Percentiles rank a stretch among this genome's conserved stretches.
phyloP scores from a whole-genome alignment of 2,888 invertebrate species.

The Lasioglossum villosulum region DNA sequence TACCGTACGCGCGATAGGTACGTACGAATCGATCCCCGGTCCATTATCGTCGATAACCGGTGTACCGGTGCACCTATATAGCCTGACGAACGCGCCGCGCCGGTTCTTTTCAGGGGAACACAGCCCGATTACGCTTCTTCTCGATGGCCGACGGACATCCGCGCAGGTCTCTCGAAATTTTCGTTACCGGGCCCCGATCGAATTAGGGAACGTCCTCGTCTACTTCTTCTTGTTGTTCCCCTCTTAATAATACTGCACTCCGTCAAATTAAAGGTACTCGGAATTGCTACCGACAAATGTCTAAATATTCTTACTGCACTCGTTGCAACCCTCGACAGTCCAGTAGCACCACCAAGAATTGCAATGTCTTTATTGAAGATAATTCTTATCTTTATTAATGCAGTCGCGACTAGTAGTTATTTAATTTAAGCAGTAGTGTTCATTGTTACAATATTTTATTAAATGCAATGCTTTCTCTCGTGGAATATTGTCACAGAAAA shows the following conservation, averaged over 20 bases:
- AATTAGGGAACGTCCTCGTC: constrained; percentile 33
- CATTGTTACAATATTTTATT: too few species aligned
- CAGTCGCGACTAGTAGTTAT: too few species aligned
- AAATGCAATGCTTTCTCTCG: too few species aligned
- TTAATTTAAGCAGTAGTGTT: too few species aligned
- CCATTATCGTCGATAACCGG: constrained; percentile 71
- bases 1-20: constrained; percentile 14
- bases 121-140: constrained; percentile 22
- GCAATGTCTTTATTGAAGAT: too few species aligned
- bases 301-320: background rate
- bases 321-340: too few species aligned
- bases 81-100: constrained; percentile 6
- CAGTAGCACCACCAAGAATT: too few species aligned
- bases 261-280: background rate
- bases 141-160: constrained; percentile 50
- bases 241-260: background rate
- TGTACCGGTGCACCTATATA: constrained; percentile 47
- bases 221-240: too few species aligned
- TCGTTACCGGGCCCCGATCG: constrained; percentile 4
- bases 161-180: constrained; percentile 36
- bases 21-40: constrained; percentile 68
- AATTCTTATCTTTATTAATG: too few species aligned
- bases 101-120: constrained; percentile 55
- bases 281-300: background rate
- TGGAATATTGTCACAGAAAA: too few species aligned